Evolutionary conservation across 2,888 invertebrate genomes (phyloP), one percentile per base, ranked within the genome.

Genomic region (Nymphalis c-album): DNA sequence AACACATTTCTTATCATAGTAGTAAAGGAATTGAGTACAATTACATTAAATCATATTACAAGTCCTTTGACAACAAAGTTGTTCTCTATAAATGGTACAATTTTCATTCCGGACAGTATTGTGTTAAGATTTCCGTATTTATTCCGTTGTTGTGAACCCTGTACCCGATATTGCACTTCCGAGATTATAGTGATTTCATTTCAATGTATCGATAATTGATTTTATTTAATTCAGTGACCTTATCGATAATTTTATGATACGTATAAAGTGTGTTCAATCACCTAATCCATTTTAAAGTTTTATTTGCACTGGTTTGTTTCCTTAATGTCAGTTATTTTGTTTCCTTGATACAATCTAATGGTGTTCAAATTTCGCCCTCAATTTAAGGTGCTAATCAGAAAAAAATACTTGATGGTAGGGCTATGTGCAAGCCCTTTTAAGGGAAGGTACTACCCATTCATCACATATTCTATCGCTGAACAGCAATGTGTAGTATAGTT

Each of bases 141-240:
- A 84, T 86, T 80, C 81, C 81, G 84, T 82, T 85, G 86, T 85
- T 81, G 84, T 82, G 83, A 79, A 83, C 76, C 80, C 73, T 77
- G 82, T 83, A 84, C 82, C 84, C 82, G 85, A 86, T 87, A 88
- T 86, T 87, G 86, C 86, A 85, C 84, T 84, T 81, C 80, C 57
- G 68, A 67, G 58, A 53, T 70, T 61, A 66, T 64, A 71, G 66
- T 59, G 73, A 60, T 26, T 59, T 16, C 10, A 18, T 55, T 40
- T 16, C 17, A 18, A 17, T 13, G 18, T 60, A 58, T 73, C 71
- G 69, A 71, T 66, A 62, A 57, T 48, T 48, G 40, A 40, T 22
- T 22, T 16, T 51, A 51, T 51, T 51, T 51, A 51, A 51, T 22
- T 5, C 22, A 16, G 22, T 22, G 51, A 51, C 51, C 51, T 51